Conservation (phyloP, 2,888 invertebrate genomes). For the Mimumesa dahlbomi region DNA sequence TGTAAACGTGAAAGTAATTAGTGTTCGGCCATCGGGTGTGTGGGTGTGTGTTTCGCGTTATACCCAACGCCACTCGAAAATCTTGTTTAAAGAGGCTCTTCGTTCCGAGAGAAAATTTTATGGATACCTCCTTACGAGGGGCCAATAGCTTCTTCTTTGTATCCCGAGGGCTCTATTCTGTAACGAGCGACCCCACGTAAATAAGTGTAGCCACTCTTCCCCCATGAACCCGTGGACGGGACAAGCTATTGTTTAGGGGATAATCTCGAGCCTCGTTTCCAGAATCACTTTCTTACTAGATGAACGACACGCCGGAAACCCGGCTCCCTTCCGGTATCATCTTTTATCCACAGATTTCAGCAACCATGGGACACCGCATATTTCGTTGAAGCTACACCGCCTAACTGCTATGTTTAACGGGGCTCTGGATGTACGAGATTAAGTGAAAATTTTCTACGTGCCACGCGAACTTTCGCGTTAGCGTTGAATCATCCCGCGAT, state of each 20-base stretch:
- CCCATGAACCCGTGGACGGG: conserved; percentile 11
- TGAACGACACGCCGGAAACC: neutral
- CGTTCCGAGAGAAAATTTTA: conserved; percentile 7
- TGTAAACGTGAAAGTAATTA: conserved; percentile 19
- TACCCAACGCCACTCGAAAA: neutral
- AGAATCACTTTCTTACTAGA: neutral
- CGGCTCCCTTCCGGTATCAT: neutral
- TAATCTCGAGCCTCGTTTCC: conserved; percentile 3
- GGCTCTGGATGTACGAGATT: too few species aligned
- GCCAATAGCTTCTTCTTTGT: conserved; percentile 26
- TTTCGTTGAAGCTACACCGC: too few species aligned
- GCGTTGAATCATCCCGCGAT: too few species aligned
- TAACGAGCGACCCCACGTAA: conserved; percentile 35
- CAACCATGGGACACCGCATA: too few species aligned
- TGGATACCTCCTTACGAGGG: conserved; percentile 5
- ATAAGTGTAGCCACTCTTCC: conserved; percentile 19
- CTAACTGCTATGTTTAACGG: too few species aligned
- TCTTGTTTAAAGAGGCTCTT: conserved; percentile 9
- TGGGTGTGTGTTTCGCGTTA: neutral
- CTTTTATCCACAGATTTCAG: too few species aligned
- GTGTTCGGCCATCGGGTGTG: neutral
- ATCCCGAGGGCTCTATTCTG: conserved; percentile 1
- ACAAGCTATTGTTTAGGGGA: conserved; percentile 14
- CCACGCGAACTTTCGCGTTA: too few species aligned
- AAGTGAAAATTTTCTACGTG: too few species aligned